phyloP scores from a whole-genome alignment of 2,113 vertebrate species.

The Uria aalge region DNA sequence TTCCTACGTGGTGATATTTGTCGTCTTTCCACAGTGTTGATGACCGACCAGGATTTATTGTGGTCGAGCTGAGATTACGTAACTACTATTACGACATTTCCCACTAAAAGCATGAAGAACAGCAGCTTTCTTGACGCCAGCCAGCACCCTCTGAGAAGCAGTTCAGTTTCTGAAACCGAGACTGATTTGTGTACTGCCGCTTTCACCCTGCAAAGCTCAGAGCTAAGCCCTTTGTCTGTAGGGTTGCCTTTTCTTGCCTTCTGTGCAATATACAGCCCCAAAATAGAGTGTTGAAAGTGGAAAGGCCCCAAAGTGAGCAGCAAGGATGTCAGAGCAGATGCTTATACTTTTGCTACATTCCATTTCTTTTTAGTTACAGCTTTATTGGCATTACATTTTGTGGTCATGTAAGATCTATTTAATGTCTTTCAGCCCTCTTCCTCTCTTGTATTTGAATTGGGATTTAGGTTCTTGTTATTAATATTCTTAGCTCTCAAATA shows the following conservation, averaged over 20 bases:
- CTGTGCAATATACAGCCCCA: neutral
- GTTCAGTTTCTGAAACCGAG: neutral
- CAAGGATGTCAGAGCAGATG: neutral
- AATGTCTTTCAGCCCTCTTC: neutral
- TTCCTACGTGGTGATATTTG: neutral
- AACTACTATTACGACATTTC: slow-evolving; percentile 94
- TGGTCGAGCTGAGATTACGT: slow-evolving; percentile 85
- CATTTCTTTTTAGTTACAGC: neutral
- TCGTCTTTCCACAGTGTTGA: slow-evolving; percentile 74
- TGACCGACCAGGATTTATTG: slow-evolving; percentile 81
- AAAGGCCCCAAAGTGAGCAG: neutral
- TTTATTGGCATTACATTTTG: neutral
- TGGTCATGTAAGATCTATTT: neutral
- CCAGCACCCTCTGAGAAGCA: neutral
- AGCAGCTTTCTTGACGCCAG: neutral
- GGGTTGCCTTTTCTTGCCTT: neutral
- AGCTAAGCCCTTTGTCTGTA: neutral
- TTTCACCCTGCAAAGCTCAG: neutral
- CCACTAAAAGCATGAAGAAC: slow-evolving; percentile 64
- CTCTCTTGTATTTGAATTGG: neutral
- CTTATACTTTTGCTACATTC: neutral
- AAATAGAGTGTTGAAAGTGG: neutral
- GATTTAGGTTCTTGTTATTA: neutral
- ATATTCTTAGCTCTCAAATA: neutral
- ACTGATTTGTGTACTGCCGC: neutral